phyloP scores from a whole-genome alignment of 2,113 vertebrate genomes.

The Pachyramphus minor region DNA sequence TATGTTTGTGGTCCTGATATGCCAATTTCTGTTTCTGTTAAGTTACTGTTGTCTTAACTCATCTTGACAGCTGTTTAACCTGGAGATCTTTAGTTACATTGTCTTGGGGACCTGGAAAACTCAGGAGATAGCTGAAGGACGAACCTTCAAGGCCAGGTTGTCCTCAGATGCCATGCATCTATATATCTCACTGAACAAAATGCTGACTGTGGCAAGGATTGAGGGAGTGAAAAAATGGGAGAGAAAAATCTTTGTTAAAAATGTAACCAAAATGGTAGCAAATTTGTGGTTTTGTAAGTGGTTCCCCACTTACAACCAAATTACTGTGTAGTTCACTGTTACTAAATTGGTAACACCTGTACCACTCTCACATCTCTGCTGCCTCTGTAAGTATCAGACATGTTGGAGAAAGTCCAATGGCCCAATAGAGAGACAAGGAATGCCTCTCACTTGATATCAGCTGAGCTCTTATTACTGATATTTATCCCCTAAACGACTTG shows the following conservation, averaged over 20 bases:
- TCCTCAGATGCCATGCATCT: background rate
- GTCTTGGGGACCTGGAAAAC: background rate
- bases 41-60: background rate
- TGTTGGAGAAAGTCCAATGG: background rate
- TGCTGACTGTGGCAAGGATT: background rate
- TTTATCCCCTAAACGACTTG: background rate
- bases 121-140: background rate
- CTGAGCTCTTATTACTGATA: background rate
- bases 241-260: background rate
- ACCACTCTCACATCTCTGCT: background rate
- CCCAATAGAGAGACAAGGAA: background rate
- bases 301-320: background rate
- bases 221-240: background rate
- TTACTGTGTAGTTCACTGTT: background rate
- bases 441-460: background rate
- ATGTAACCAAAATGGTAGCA: background rate
- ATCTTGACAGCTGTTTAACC: background rate
- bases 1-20: background rate
- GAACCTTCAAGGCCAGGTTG: background rate
- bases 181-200: background rate
- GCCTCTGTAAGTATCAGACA: background rate
- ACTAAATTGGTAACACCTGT: background rate
- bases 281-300: background rate
- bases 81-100: background rate
- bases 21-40: background rate